Evolutionary conservation across 2,113 vertebrate species (phyloP).

Genomic region (Ptychochromis oligacanthus): DNA sequence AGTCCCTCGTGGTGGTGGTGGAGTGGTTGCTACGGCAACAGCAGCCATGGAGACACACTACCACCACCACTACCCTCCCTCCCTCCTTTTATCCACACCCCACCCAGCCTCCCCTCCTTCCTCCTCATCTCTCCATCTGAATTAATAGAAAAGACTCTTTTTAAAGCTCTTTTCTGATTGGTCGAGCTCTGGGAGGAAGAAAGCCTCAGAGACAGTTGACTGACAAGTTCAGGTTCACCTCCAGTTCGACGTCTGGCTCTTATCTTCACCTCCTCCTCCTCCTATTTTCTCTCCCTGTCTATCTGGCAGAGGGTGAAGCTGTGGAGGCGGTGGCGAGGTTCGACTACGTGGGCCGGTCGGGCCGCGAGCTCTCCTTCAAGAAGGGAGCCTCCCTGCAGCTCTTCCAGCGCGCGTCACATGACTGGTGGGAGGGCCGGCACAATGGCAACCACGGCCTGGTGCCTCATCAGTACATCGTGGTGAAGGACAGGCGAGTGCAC

Average conservation of each 20-base stretch:
- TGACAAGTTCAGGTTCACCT: conserved; percentile 58
- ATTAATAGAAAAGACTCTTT: conserved; percentile 34
- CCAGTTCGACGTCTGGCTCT: conserved; percentile 20
- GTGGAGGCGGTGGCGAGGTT: conserved; percentile 97
- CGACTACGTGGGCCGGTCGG: conserved; percentile 94
- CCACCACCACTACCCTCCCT: background rate
- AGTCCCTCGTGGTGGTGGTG: conserved; percentile 43
- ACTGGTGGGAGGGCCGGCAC: conserved; percentile 98
- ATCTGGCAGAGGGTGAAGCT: conserved; percentile 87
- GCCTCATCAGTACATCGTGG: conserved; percentile 96
- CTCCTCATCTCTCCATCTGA: conserved; percentile 20
- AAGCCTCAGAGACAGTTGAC: conserved; percentile 40
- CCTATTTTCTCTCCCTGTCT: background rate
- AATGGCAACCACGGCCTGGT: conserved; percentile 93
- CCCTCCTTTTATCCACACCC: conserved; percentile 19
- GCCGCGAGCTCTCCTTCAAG: conserved; percentile 95
- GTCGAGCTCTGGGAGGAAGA: conserved; percentile 17
- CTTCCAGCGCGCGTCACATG: conserved; percentile 94
- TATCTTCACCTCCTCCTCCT: background rate
- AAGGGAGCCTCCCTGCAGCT: conserved; percentile 95
- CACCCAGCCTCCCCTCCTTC: background rate
- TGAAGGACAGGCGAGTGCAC: conserved; percentile 93
- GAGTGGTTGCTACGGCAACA: conserved; percentile 72
- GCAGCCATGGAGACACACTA: conserved; percentile 66
- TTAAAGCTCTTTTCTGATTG: conserved; percentile 41